Percentiles rank a stretch among this genome's conserved stretches.
Conservation (phyloP, 2,888 invertebrate genomes). For the Bellardia bayeri region DNA sequence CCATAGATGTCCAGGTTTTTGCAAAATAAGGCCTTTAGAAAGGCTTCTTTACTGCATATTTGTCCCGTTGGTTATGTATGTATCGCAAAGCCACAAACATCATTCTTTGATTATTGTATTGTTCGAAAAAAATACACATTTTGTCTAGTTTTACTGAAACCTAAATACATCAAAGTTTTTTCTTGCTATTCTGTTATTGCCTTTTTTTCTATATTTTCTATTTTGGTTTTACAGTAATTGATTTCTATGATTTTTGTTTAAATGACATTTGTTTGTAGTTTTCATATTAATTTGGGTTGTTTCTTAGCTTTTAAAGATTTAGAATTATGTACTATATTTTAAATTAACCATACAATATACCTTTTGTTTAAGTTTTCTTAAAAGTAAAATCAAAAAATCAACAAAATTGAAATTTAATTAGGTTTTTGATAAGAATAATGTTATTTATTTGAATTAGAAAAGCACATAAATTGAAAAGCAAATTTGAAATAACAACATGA, state of each 20-base stretch:
- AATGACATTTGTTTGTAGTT: not conserved
- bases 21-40: too few relatives aligned
- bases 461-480: not conserved
- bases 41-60: too few relatives aligned
- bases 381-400: not conserved
- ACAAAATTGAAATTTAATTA: constrained; percentile 23
- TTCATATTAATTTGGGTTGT: not conserved
- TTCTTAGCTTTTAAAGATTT: not conserved
- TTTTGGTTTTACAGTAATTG: constrained; percentile 17
- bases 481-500: not conserved
- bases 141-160: not conserved
- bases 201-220: not conserved
- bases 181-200: not conserved
- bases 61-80: too few relatives aligned
- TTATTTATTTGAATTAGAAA: constrained; percentile 2
- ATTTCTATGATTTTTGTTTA: constrained; percentile 14
- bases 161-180: not conserved
- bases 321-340: not conserved
- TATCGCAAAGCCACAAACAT: not conserved
- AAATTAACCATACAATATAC: not conserved
- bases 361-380: not conserved
- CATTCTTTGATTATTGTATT: not conserved
- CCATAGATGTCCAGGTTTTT: too few relatives aligned
- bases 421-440: not conserved
- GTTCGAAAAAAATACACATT: constrained; percentile 23